phyloP scores from a whole-genome alignment of 1,140 invertebrate genomes.

The Pachyrhynchus sulphureomaculatus region DNA sequence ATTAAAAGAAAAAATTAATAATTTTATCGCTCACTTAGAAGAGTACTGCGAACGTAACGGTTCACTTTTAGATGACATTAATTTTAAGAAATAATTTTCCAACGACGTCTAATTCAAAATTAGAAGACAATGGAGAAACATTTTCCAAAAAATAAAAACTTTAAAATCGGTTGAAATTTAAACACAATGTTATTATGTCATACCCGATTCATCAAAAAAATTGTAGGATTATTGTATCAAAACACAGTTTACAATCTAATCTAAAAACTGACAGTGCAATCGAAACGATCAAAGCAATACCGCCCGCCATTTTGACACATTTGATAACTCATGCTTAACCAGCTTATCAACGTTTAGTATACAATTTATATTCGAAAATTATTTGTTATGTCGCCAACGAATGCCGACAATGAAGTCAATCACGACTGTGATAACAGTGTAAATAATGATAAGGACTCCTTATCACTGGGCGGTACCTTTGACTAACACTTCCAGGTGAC shows the following conservation, averaged over 20 bases:
- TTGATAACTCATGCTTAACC: conserved; percentile 5
- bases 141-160: too few relatives aligned
- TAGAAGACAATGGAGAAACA: too few relatives aligned
- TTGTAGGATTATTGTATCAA: background rate
- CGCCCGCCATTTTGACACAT: conserved; percentile 16
- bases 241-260: conserved; percentile 20
- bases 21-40: too few relatives aligned
- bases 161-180: too few relatives aligned
- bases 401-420: conserved; percentile 30
- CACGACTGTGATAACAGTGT: conserved; percentile 16
- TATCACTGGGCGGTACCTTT: conserved; percentile 17
- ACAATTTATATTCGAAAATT: conserved; percentile 18
- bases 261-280: conserved; percentile 6
- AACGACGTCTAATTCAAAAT: too few relatives aligned
- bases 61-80: too few relatives aligned
- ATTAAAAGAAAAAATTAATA: too few relatives aligned
- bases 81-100: too few relatives aligned
- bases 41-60: too few relatives aligned
- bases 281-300: conserved; percentile 8
- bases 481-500: conserved; percentile 19
- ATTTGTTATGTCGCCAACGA: conserved; percentile 21
- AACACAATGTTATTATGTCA: too few relatives aligned
- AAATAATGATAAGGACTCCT: conserved; percentile 21
- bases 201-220: conserved; percentile 19
- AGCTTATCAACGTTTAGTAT: conserved; percentile 14